These are phyloP conservation scores for Mamestra brassicae DNA, from an alignment of 2,888 invertebrate genomes.

Conservation along the genomic window DNA sequence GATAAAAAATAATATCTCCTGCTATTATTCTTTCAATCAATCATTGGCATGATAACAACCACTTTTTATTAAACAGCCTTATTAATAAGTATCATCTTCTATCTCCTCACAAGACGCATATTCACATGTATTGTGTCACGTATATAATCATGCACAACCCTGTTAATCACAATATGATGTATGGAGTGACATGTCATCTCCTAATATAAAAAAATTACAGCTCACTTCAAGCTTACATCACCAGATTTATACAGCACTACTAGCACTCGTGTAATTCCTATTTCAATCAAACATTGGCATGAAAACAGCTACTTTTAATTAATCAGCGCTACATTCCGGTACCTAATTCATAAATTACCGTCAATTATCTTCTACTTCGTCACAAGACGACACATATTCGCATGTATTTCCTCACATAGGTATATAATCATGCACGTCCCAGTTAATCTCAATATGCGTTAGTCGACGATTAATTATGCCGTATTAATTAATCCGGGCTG, in stretches of 20 bases:
- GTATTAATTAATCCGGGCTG: conserved; percentile 66
- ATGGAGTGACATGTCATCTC: too few species aligned
- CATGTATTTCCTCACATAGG: conserved; percentile 42
- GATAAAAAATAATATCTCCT: too few species aligned
- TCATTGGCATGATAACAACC: too few species aligned
- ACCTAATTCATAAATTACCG: conserved; percentile 21
- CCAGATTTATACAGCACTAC: too few species aligned
- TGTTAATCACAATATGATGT: too few species aligned
- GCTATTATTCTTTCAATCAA: too few species aligned
- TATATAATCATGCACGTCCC: conserved; percentile 61
- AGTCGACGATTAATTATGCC: conserved; percentile 66
- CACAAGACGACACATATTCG: conserved; percentile 48
- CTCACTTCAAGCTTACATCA: neutral
- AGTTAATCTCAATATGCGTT: conserved; percentile 69
- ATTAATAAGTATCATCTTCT: conserved; percentile 23
- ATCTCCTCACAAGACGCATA: conserved; percentile 43
- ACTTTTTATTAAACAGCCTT: too few species aligned
- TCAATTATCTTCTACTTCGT: conserved; percentile 32
- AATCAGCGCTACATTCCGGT: neutral
- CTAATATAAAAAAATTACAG: too few species aligned
- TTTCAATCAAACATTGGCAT: neutral
- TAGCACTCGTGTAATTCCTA: too few species aligned
- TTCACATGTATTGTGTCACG: conserved; percentile 42
- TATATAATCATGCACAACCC: conserved; percentile 53
- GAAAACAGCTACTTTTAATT: neutral